Evolutionary conservation across 1,140 invertebrate genomes (phyloP).

Genomic region (Caenorhabditis remanei): DNA sequence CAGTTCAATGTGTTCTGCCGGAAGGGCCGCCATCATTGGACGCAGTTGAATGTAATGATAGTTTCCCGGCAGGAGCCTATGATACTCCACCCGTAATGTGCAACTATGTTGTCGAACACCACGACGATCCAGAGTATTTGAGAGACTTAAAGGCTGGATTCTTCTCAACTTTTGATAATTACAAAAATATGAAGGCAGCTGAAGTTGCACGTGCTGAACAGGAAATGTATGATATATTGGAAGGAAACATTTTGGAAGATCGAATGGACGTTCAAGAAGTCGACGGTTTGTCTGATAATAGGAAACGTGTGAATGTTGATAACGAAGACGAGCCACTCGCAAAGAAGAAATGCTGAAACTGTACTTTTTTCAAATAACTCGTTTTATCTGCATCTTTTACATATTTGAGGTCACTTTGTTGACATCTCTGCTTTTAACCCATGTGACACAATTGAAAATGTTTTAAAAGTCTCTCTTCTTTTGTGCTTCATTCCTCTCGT

Average conservation of each 20-base stretch:
- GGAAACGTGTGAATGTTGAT: background rate
- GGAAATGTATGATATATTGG: background rate
- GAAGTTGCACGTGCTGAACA: background rate
- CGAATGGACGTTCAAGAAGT: background rate
- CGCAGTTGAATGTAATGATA: background rate
- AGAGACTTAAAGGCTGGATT: background rate
- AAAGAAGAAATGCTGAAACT: background rate
- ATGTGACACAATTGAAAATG: too few species aligned
- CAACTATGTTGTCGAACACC: background rate
- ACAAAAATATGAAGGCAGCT: background rate
- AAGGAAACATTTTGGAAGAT: background rate
- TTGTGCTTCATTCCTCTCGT: too few species aligned
- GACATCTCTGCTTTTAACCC: too few species aligned
- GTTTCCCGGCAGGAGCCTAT: background rate
- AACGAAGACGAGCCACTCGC: background rate
- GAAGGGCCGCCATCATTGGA: background rate
- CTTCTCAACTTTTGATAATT: background rate
- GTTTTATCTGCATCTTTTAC: too few species aligned
- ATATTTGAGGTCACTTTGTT: too few species aligned
- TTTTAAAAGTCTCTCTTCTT: too few species aligned
- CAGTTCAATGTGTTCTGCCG: constrained; percentile 28
- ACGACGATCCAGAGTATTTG: constrained; percentile 9
- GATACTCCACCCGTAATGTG: constrained; percentile 1
- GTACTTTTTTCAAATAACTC: too few species aligned
- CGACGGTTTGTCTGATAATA: background rate